Percentiles rank a stretch among this genome's conserved stretches.
Evolutionary conservation across 2,113 vertebrate species (phyloP).

Genomic region (Anarhynchus alexandrinus): DNA sequence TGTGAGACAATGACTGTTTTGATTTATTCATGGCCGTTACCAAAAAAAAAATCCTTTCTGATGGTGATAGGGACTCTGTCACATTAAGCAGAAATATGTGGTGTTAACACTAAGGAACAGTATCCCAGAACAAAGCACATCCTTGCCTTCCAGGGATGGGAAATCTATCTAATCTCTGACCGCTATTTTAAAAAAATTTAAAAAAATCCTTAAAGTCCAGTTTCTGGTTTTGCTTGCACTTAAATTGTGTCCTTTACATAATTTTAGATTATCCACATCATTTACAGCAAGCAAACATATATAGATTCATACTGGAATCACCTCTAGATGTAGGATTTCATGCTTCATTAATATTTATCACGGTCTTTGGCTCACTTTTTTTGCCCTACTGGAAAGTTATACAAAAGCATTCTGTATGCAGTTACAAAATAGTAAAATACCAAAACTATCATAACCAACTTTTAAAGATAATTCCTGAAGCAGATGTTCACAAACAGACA

Average conservation of each 20-base stretch:
- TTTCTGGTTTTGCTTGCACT: background rate
- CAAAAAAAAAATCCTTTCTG: background rate
- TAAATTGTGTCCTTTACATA: background rate
- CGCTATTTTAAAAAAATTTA: background rate
- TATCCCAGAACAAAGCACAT: background rate
- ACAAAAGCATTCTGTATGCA: background rate
- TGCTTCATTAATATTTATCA: conserved; percentile 15
- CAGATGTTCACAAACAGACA: conserved; percentile 53
- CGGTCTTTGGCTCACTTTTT: background rate
- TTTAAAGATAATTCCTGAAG: conserved; percentile 55
- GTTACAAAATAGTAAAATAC: background rate
- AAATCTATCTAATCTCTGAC: background rate
- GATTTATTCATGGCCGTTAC: background rate
- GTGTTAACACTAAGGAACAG: background rate
- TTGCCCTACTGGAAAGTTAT: background rate
- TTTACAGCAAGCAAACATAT: background rate
- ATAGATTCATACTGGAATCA: background rate
- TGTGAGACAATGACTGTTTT: background rate
- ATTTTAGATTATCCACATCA: background rate
- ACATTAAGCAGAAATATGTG: background rate
- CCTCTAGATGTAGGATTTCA: background rate
- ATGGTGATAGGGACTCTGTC: background rate
- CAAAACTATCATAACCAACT: background rate
- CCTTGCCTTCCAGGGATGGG: background rate
- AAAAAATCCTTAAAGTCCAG: background rate